These are phyloP conservation scores for Lycia hirtaria DNA, from an alignment of 2,888 invertebrate genomes.

Conservation along the genomic window DNA sequence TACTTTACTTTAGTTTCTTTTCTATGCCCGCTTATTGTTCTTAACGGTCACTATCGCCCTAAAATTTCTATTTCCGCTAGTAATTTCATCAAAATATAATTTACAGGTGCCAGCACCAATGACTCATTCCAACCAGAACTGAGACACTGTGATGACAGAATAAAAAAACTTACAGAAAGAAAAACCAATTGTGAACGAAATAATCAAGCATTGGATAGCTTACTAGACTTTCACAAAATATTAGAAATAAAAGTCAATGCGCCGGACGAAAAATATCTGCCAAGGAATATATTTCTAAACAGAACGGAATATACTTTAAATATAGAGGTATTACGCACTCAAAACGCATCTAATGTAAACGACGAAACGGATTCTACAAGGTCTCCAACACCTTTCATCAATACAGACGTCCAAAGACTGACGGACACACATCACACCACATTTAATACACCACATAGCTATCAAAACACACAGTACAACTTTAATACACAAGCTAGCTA, in stretches of 20 bases:
- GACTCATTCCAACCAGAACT: slow-evolving; percentile 1
- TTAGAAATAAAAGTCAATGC: slow-evolving; percentile 56
- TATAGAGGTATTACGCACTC: slow-evolving; percentile 44
- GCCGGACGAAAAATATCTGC: slow-evolving; percentile 62
- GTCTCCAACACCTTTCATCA: neutral
- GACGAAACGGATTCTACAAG: slow-evolving; percentile 6
- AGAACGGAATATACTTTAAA: slow-evolving; percentile 62
- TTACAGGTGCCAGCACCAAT: slow-evolving; percentile 1
- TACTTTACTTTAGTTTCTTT: too few species aligned
- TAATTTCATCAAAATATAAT: neutral
- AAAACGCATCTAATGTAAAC: slow-evolving; percentile 12
- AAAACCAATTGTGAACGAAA: slow-evolving; percentile 32
- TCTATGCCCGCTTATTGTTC: too few species aligned
- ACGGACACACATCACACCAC: neutral
- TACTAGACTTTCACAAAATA: slow-evolving; percentile 63
- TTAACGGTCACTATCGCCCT: too few species aligned
- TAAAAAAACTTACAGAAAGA: slow-evolving; percentile 12
- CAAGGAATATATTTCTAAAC: slow-evolving; percentile 64
- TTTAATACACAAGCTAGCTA: slow-evolving; percentile 7
- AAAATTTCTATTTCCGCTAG: too few species aligned
- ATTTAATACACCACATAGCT: neutral
- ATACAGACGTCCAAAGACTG: neutral
- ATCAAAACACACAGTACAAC: too few species aligned
- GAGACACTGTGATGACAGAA: slow-evolving; percentile 2
- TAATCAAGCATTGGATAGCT: slow-evolving; percentile 52